phyloP scores from a whole-genome alignment of 2,797 vertebrate species.

The Corythornis leucogaster region DNA sequence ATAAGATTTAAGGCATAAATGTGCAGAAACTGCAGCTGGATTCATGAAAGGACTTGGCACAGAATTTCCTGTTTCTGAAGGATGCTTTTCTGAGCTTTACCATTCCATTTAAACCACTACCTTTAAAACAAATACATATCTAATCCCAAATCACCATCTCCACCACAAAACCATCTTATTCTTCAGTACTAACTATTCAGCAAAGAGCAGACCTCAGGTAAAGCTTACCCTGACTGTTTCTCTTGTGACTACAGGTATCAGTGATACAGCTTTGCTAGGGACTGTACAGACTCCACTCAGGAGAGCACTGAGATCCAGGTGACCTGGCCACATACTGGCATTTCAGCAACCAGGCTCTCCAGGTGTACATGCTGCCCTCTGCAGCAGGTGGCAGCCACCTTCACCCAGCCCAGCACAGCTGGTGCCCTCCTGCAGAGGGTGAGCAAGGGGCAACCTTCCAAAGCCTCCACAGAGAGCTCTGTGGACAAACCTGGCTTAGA shows the following conservation, averaged over 20 bases:
- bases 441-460: not conserved
- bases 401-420: not conserved
- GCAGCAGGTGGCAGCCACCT: too few species aligned
- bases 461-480: not conserved
- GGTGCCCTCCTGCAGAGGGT: not conserved
- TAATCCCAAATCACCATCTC: not conserved
- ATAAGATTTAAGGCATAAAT: not conserved
- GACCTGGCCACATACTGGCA: not conserved
- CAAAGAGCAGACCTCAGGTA: not conserved
- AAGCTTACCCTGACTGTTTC: not conserved
- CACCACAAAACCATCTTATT: not conserved
- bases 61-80: not conserved
- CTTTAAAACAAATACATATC: constrained; percentile 4
- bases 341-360: not conserved
- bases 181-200: not conserved
- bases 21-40: not conserved
- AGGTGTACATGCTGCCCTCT: rapidly evolving
- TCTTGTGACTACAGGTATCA: not conserved
- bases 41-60: not conserved
- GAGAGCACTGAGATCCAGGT: not conserved
- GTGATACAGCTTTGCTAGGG: not conserved
- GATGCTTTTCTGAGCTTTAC: not conserved
- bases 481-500: not conserved
- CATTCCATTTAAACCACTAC: not conserved
- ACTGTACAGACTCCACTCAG: not conserved